Conservation (phyloP, 2,888 invertebrate species). For the Strigamia transsilvanica region DNA sequence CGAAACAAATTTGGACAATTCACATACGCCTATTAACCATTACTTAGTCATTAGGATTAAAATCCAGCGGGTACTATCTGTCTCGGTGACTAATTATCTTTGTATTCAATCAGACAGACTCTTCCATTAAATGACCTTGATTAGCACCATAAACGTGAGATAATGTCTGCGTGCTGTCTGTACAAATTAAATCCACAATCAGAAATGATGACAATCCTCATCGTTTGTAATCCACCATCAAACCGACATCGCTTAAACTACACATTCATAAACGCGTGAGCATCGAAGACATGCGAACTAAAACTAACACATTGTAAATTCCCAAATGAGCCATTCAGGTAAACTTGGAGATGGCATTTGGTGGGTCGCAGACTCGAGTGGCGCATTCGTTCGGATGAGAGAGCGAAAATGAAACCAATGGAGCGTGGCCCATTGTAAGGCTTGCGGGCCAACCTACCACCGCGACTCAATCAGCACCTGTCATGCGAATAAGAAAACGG, state of each 20-base stretch:
- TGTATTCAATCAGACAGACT: constrained; percentile 37
- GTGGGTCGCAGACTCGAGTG: neutral
- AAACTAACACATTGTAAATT: neutral
- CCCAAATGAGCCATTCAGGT: constrained; percentile 38
- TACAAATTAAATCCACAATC: constrained; percentile 30
- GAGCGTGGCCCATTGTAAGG: constrained; percentile 17
- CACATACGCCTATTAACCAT: neutral
- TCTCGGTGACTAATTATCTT: constrained; percentile 26
- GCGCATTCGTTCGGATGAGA: constrained; percentile 24
- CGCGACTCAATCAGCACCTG: constrained; percentile 49
- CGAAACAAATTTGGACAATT: neutral
- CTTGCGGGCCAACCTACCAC: constrained; percentile 34
- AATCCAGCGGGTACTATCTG: neutral
- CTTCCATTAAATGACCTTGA: constrained; percentile 32
- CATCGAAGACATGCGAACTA: neutral
- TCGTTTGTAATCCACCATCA: neutral
- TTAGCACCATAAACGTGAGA: constrained; percentile 19
- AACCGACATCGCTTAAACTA: neutral
- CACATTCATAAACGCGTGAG: constrained; percentile 5
- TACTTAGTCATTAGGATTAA: constrained; percentile 22
- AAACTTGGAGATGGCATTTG: constrained; percentile 23
- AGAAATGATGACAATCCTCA: neutral
- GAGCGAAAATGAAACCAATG: constrained; percentile 42
- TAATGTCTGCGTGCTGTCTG: constrained; percentile 21
- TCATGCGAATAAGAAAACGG: constrained; percentile 41